These are phyloP conservation scores for Eulemur albifrons DNA, from an alignment of 2,797 vertebrate species.

Conservation along the genomic window DNA sequence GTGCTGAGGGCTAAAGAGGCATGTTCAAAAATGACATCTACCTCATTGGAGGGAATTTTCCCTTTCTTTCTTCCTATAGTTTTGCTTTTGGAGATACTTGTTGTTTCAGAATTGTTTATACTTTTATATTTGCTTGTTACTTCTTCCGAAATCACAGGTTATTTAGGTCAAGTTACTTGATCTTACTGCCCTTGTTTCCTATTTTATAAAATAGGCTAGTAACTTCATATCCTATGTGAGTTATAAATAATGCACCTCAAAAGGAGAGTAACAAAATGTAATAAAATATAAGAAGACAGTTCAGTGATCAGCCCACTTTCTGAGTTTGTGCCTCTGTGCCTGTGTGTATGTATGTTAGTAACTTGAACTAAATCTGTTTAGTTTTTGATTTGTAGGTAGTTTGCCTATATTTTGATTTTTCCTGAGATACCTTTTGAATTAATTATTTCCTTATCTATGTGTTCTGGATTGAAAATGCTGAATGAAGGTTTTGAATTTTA, in stretches of 20 bases:
- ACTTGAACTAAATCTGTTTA: neutral
- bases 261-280: neutral
- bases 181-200: neutral
- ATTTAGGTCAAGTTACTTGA: neutral
- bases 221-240: neutral
- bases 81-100: neutral
- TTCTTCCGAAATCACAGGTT: neutral
- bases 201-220: conserved; percentile 30
- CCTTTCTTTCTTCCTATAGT: neutral
- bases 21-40: neutral
- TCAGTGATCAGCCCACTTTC: neutral
- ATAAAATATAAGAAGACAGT: neutral
- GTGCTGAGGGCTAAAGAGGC: neutral
- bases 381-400: conserved; percentile 54
- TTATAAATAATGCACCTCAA: neutral
- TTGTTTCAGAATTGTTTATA: neutral
- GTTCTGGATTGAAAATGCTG: conserved; percentile 44
- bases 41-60: neutral
- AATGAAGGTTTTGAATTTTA: conserved; percentile 45
- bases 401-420: conserved; percentile 56
- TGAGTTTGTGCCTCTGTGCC: neutral
- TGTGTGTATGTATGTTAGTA: neutral
- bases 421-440: conserved; percentile 52
- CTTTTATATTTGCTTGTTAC: neutral
- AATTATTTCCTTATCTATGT: conserved; percentile 66